Percentiles rank a stretch among this genome's conserved stretches.
Evolutionary conservation across 2,888 invertebrate genomes (phyloP).

Genomic region (Harpagoxenus sublaevis): DNA sequence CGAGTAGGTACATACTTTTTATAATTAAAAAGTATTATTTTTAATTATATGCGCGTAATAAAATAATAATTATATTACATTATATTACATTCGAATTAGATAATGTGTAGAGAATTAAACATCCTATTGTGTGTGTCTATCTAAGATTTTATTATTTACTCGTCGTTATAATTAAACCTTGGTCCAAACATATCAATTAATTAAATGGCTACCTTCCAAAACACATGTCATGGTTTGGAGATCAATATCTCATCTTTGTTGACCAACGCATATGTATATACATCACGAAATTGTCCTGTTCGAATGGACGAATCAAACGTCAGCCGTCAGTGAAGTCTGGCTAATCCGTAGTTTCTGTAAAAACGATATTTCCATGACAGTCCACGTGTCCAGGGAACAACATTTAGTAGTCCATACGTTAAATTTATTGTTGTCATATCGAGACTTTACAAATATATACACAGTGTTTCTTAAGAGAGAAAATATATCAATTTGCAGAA

Average conservation of each 20-base stretch:
- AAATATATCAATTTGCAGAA: background rate
- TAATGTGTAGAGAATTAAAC: background rate
- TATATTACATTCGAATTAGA: background rate
- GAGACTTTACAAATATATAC: background rate
- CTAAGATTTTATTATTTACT: background rate
- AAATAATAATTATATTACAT: background rate
- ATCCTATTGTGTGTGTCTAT: background rate
- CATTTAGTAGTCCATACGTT: slow-evolving; percentile 2
- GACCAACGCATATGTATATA: background rate
- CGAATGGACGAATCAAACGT: slow-evolving; percentile 24
- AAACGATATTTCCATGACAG: slow-evolving; percentile 14
- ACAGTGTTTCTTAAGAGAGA: background rate
- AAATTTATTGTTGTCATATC: slow-evolving; percentile 6
- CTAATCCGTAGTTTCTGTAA: slow-evolving; percentile 5
- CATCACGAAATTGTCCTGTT: background rate
- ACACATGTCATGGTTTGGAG: background rate
- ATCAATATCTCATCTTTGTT: slow-evolving; percentile 17
- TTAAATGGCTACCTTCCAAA: background rate
- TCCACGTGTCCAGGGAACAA: background rate
- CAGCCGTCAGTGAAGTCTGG: background rate
- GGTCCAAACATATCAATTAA: background rate
- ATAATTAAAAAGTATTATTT: background rate
- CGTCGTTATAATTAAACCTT: background rate
- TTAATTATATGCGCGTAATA: background rate
- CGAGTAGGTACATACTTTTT: background rate